Conservation (phyloP, 2,888 invertebrate genomes). For the Andrena fulva region DNA sequence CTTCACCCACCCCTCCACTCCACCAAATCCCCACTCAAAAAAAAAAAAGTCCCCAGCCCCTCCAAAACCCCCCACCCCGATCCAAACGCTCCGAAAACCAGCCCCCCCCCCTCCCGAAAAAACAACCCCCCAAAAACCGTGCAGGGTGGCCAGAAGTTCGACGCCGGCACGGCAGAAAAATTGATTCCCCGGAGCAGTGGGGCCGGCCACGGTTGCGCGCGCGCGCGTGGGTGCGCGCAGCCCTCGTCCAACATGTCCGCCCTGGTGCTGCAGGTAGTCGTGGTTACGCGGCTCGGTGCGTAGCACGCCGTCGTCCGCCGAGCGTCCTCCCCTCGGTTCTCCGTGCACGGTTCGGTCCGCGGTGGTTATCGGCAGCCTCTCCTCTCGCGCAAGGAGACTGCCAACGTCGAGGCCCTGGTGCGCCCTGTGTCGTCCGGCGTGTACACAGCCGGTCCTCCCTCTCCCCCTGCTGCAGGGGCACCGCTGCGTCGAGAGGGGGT, state of each 20-base stretch:
- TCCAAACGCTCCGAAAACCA: no score
- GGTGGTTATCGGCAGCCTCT: slow-evolving; percentile 17
- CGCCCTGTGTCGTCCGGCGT: no score
- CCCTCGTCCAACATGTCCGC: slow-evolving; percentile 78
- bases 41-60: no score
- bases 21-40: no score
- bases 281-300: slow-evolving; percentile 74
- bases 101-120: no score
- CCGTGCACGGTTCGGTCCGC: slow-evolving; percentile 33
- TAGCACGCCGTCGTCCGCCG: slow-evolving; percentile 62
- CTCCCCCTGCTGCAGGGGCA: not conserved
- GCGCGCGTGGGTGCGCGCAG: slow-evolving; percentile 48
- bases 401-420: no score
- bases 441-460: no score
- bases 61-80: no score
- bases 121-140: not conserved
- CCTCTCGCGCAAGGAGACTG: slow-evolving; percentile 4
- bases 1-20: no score
- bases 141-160: not conserved
- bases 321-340: slow-evolving; percentile 38
- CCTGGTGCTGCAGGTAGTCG: slow-evolving; percentile 70
- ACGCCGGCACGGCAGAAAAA: slow-evolving; percentile 36
- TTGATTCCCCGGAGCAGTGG: slow-evolving; percentile 46
- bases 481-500: slow-evolving; percentile 19
- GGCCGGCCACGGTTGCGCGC: slow-evolving; percentile 33